A percentile compares a stretch with the other conserved stretches of the same genome.
Evolutionary conservation across 2,797 vertebrate species (phyloP).

Genomic region (Pelodytes ibericus): DNA sequence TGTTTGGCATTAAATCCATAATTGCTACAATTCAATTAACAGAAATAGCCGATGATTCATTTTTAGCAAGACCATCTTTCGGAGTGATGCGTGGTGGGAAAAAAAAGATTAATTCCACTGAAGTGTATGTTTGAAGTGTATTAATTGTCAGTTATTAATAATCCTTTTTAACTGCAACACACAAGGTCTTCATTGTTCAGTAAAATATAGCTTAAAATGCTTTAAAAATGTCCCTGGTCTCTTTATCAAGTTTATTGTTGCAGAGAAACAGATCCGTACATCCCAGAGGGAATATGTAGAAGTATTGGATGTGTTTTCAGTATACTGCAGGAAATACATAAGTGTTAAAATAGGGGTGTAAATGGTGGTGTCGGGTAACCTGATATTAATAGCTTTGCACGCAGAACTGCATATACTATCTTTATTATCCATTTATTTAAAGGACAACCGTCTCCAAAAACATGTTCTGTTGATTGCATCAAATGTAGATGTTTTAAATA

Average conservation of each 20-base stretch:
- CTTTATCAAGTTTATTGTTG: conserved; percentile 23
- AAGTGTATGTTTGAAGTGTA: conserved; percentile 1
- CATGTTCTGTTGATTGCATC: too few species aligned
- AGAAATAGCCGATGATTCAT: background rate
- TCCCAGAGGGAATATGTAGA: background rate
- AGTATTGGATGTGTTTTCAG: background rate
- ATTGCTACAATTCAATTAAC: too few species aligned
- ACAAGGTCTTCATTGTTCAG: background rate
- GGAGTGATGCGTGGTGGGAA: background rate
- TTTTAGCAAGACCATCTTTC: background rate
- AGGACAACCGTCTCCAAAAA: too few species aligned
- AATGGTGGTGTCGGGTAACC: too few species aligned
- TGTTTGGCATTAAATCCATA: too few species aligned
- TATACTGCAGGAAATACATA: background rate
- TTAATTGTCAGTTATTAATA: conserved; percentile 8
- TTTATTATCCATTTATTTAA: too few species aligned
- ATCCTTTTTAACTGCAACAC: background rate
- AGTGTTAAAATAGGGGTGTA: too few species aligned
- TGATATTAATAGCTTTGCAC: too few species aligned
- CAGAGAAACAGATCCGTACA: background rate
- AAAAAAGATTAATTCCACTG: background rate
- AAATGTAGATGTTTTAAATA: too few species aligned
- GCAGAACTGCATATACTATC: too few species aligned
- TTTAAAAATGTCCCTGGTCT: background rate
- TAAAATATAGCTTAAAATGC: background rate